Percentiles rank a stretch among this genome's conserved stretches.
phyloP scores from a whole-genome alignment of 35 echinoderm and acorn worm species.

The Eucidaris tribuloides region DNA sequence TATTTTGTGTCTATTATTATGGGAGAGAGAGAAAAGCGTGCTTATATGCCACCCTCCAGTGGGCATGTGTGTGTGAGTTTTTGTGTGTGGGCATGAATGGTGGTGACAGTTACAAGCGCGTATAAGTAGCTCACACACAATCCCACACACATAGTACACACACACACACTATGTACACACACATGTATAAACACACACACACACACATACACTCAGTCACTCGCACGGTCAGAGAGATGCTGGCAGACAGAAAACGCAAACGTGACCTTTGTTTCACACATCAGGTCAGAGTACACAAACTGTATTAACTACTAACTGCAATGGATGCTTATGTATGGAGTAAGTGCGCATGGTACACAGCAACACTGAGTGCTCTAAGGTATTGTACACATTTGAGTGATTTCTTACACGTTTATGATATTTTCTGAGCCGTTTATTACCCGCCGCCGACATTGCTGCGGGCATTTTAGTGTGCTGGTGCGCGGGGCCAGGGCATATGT shows the following conservation, averaged over 20 bases:
- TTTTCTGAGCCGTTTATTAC: conserved; percentile 11
- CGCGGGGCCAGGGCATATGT: conserved; percentile 11
- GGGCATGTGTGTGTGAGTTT: too few relatives aligned
- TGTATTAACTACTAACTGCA: conserved; percentile 30
- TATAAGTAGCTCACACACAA: too few relatives aligned
- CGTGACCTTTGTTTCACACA: conserved; percentile 40
- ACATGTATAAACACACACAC: neutral
- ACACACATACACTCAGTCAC: conserved; percentile 14
- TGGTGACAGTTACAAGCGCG: conserved; percentile 15
- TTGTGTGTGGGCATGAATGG: conserved; percentile 24
- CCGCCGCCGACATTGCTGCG: conserved; percentile 3
- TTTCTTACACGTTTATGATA: conserved; percentile 17
- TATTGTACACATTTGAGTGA: conserved; percentile 36
- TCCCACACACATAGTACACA: conserved; percentile 7
- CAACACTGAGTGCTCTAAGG: conserved; percentile 2
- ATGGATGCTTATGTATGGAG: neutral
- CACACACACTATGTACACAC: too few relatives aligned
- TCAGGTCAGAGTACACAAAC: conserved; percentile 34
- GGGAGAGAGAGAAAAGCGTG: too few relatives aligned
- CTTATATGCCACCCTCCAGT: too few relatives aligned
- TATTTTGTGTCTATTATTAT: conserved; percentile 34
- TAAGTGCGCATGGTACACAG: conserved; percentile 10
- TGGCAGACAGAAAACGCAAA: too few relatives aligned
- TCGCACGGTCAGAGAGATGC: too few relatives aligned
- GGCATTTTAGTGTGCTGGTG: conserved; percentile 12